Evolutionary conservation across 2,797 vertebrate genomes (phyloP).

Genomic region (Arctocebus calabarensis): DNA sequence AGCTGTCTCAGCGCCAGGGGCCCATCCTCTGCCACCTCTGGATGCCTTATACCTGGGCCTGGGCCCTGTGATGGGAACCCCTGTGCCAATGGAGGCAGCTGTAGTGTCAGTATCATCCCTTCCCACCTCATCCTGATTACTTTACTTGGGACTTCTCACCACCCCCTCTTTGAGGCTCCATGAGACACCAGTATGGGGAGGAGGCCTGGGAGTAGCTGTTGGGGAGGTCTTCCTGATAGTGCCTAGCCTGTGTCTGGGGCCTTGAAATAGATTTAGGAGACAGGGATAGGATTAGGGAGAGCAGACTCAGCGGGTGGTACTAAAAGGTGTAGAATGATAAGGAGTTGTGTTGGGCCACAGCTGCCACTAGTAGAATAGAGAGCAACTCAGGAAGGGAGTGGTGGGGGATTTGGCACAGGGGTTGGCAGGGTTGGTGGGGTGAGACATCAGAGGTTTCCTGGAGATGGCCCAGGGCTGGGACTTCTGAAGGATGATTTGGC

Average conservation of each 20-base stretch:
- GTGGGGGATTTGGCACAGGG: not conserved
- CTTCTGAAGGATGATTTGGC: not conserved
- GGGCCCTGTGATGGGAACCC: constrained; percentile 94
- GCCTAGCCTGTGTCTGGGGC: not conserved
- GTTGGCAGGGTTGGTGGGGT: too few relatives aligned
- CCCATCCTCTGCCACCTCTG: constrained; percentile 88
- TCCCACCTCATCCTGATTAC: not conserved
- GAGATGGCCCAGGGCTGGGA: not conserved
- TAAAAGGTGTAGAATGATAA: not conserved
- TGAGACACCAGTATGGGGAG: not conserved
- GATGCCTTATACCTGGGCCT: constrained; percentile 89
- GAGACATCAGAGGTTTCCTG: not conserved
- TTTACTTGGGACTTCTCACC: not conserved
- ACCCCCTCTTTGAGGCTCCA: not conserved
- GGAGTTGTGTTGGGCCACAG: not conserved
- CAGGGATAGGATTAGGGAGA: not conserved
- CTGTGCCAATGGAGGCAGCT: constrained; percentile 95
- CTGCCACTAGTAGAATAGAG: not conserved
- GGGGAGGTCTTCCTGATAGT: not conserved
- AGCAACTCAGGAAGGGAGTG: not conserved
- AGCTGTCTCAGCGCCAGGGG: constrained; percentile 92
- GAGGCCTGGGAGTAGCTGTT: not conserved
- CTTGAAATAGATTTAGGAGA: not conserved
- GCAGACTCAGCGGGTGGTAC: not conserved
- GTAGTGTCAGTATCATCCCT: constrained; percentile 89